A percentile compares a stretch with the other conserved stretches of the same genome.
These are phyloP conservation scores for Onychorhynchus coronatus DNA, from an alignment of 2,113 vertebrate genomes.

Conservation along the genomic window DNA sequence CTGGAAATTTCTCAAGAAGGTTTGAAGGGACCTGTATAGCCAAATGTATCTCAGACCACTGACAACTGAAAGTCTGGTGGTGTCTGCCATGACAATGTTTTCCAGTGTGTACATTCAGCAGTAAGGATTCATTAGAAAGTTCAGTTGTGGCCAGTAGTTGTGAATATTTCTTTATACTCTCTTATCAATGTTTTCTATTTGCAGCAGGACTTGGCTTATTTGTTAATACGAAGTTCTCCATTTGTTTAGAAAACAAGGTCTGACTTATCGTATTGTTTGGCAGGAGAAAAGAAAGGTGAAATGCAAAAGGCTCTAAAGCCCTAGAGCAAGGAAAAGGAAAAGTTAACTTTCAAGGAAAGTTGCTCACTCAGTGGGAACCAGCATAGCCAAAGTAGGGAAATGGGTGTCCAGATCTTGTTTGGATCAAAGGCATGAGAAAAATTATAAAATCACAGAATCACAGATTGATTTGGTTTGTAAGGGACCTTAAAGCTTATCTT, in stretches of 20 bases:
- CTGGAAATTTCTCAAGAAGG: constrained; percentile 6
- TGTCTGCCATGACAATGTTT: not conserved
- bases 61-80: not conserved
- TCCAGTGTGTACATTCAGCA: not conserved
- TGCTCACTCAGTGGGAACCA: not conserved
- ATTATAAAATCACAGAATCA: not conserved
- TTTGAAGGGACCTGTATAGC: not conserved
- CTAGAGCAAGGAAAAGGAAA: not conserved
- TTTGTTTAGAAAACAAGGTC: constrained; percentile 74
- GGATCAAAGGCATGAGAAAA: not conserved
- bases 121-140: constrained; percentile 34
- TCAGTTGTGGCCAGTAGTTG: constrained; percentile 54
- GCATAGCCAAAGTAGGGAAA: not conserved
- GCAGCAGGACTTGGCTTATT: constrained; percentile 49
- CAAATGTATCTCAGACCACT: not conserved
- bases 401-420: not conserved
- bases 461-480: not conserved
- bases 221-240: constrained; percentile 48
- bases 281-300: constrained; percentile 19
- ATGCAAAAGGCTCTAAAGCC: not conserved
- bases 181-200: constrained; percentile 69
- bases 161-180: constrained; percentile 62
- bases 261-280: constrained; percentile 56
- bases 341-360: not conserved
- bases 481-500: not conserved